Conservation (phyloP, 2,113 vertebrate genomes). For the Pseudorhombus dupliciocellatus region DNA sequence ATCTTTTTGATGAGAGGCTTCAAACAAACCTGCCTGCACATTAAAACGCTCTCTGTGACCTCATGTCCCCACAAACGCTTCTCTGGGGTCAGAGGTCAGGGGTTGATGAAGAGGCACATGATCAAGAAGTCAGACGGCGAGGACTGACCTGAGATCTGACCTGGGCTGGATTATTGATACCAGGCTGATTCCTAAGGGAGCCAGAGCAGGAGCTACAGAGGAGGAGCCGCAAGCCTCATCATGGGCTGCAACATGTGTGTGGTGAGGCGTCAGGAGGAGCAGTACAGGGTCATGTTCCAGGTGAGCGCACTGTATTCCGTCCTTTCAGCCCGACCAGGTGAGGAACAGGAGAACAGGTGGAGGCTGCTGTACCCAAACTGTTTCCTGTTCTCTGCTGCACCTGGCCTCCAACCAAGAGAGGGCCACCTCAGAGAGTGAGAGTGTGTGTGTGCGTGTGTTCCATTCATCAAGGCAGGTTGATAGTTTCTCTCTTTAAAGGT, state of each 20-base stretch:
- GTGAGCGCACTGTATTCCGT: too few species aligned
- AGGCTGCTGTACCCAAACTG: too few species aligned
- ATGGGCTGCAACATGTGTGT: conserved; percentile 92
- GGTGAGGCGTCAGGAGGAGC: conserved; percentile 88
- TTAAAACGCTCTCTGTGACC: background rate
- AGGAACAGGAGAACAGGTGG: too few species aligned
- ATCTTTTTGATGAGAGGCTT: background rate
- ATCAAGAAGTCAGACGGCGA: too few species aligned
- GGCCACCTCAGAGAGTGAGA: too few species aligned
- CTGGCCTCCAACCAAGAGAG: too few species aligned
- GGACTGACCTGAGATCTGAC: background rate
- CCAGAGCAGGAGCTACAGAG: background rate
- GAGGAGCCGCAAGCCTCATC: conserved; percentile 39
- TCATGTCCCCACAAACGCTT: background rate
- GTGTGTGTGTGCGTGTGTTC: background rate
- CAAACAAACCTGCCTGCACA: background rate
- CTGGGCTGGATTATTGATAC: conserved; percentile 12
- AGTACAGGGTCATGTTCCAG: conserved; percentile 89
- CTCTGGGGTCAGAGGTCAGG: conserved; percentile 7
- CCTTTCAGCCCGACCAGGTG: too few species aligned
- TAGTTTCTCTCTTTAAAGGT: conserved; percentile 32
- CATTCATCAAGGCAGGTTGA: conserved; percentile 32
- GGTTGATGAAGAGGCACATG: background rate
- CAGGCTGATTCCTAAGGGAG: background rate
- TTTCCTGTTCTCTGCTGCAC: too few species aligned